Percentiles rank a stretch among this genome's conserved stretches.
phyloP scores from a whole-genome alignment of 2,888 invertebrate genomes.

The Lasiommata megera region DNA sequence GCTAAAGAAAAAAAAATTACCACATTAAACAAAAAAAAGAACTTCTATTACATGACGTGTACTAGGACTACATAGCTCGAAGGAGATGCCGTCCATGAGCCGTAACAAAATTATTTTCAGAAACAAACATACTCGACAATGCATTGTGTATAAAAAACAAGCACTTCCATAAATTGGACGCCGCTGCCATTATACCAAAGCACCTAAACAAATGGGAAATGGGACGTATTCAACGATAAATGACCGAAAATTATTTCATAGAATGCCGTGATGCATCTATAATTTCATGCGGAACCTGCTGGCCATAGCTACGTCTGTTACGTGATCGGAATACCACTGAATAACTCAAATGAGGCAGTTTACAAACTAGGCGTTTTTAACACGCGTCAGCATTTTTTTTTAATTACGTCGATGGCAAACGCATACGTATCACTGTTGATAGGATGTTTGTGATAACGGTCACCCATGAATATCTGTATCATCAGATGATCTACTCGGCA shows the following conservation, averaged over 20 bases:
- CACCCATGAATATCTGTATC: too few relatives aligned
- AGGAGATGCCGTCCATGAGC: too few relatives aligned
- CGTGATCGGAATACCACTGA: slow-evolving; percentile 8
- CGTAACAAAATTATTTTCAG: too few relatives aligned
- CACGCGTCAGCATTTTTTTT: too few relatives aligned
- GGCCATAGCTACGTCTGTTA: neutral
- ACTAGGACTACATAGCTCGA: too few relatives aligned
- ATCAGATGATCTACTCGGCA: too few relatives aligned
- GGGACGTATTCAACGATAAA: neutral
- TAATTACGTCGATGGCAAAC: too few relatives aligned
- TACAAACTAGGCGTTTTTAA: neutral
- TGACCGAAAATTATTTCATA: slow-evolving; percentile 5
- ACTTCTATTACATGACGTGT: too few relatives aligned
- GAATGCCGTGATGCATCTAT: slow-evolving; percentile 4
- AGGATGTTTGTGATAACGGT: too few relatives aligned
- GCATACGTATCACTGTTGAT: too few relatives aligned
- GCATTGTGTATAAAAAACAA: neutral
- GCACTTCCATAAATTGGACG: neutral
- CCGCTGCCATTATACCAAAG: neutral
- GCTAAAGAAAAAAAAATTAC: too few relatives aligned
- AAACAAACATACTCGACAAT: neutral
- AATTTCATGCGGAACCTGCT: slow-evolving; percentile 9
- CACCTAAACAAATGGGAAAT: neutral
- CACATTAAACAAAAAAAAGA: too few relatives aligned
- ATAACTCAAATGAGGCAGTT: neutral